Conservation (phyloP, 2,888 invertebrate genomes). For the Apamea anceps region DNA sequence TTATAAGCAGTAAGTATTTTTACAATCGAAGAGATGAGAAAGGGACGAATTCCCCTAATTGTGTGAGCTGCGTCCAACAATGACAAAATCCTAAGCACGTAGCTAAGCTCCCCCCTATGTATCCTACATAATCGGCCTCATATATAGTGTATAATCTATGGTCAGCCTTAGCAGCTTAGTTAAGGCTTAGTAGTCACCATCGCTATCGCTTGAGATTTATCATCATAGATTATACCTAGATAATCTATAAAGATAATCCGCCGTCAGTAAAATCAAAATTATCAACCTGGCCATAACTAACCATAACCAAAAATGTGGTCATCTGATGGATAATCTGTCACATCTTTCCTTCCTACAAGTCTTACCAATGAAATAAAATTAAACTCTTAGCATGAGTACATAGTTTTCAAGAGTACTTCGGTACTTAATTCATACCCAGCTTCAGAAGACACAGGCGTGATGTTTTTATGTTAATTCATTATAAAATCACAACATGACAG, state of each 20-base stretch:
- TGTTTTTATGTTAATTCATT: background rate
- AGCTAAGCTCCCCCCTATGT: background rate
- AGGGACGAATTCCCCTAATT: no score
- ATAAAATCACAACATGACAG: conserved; percentile 6
- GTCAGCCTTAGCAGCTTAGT: background rate
- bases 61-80: background rate
- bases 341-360: background rate
- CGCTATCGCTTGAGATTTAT: background rate
- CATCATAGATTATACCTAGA: conserved; percentile 1
- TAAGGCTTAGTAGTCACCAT: background rate
- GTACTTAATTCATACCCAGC: background rate
- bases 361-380: background rate
- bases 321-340: background rate
- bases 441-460: background rate
- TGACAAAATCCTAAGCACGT: background rate
- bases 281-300: conserved; percentile 1
- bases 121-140: background rate
- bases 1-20: background rate
- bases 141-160: no score
- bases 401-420: conserved; percentile 8
- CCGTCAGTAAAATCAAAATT: background rate
- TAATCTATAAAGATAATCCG: background rate
- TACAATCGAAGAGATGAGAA: background rate
- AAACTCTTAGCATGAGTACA: conserved; percentile 8
- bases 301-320: background rate